A percentile compares a stretch with the other conserved stretches of the same genome.
Conservation (phyloP, 2,888 invertebrate genomes). For the Punctoribates punctum region DNA sequence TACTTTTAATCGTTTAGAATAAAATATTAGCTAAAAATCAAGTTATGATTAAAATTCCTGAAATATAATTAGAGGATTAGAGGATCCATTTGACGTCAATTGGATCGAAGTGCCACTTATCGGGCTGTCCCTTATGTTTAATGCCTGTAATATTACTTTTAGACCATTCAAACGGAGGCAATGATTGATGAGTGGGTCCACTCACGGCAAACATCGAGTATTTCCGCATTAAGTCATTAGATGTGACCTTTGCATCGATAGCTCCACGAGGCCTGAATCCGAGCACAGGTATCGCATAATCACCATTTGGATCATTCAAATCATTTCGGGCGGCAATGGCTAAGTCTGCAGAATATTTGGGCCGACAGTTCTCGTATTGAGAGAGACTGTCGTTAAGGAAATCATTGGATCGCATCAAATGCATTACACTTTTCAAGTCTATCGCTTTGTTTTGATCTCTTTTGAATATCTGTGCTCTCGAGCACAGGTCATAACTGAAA, state of each 20-base stretch:
- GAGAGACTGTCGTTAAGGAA: conserved; percentile 65
- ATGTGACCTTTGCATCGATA: conserved; percentile 64
- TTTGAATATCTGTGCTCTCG: conserved; percentile 63
- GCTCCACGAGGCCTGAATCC: conserved; percentile 68
- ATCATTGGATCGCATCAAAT: conserved; percentile 66
- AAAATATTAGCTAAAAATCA: too few relatives aligned
- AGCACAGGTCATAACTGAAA: conserved; percentile 63
- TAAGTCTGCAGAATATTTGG: conserved; percentile 69
- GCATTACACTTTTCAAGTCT: conserved; percentile 62
- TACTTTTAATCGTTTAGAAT: too few relatives aligned
- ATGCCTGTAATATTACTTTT: conserved; percentile 60
- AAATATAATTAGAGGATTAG: too few relatives aligned
- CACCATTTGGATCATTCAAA: conserved; percentile 67
- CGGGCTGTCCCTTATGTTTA: conserved; percentile 67
- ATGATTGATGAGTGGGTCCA: conserved; percentile 60
- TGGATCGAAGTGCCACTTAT: conserved; percentile 67
- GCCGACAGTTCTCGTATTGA: conserved; percentile 62
- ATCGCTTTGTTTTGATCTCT: conserved; percentile 61
- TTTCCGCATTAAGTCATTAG: conserved; percentile 50
- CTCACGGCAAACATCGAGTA: conserved; percentile 61
- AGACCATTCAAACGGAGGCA: conserved; percentile 74
- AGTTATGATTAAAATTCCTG: too few relatives aligned
- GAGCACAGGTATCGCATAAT: conserved; percentile 61
- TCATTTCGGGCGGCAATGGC: conserved; percentile 68
- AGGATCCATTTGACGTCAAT: conserved; percentile 59